Conservation (phyloP, 2,888 invertebrate genomes). For the Cephonodes hylas region DNA sequence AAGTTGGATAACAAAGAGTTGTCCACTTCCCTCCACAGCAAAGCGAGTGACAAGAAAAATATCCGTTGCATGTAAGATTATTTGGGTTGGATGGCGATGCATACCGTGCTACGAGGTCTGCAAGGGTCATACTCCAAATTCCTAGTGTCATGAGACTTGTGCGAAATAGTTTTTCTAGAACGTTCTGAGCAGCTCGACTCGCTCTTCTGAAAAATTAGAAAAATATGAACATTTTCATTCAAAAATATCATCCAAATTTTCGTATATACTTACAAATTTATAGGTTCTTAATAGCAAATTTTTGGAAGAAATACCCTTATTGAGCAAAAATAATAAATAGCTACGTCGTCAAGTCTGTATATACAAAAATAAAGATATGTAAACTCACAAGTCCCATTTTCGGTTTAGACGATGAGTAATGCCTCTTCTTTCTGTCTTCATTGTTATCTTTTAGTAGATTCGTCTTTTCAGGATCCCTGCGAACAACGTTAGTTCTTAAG, state of each 20-base stretch:
- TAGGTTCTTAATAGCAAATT: no score
- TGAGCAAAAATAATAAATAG: no score
- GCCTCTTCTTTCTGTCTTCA: conserved; percentile 45
- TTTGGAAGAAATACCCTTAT: no score
- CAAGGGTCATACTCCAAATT: conserved; percentile 19
- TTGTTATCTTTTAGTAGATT: conserved; percentile 48
- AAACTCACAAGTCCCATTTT: conserved; percentile 42
- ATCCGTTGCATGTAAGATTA: no score
- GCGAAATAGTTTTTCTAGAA: conserved; percentile 2
- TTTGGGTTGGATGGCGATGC: no score
- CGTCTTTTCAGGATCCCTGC: conserved; percentile 59
- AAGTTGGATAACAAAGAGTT: no score
- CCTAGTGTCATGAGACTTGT: conserved; percentile 19
- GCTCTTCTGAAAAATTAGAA: conserved; percentile 16
- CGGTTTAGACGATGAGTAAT: conserved; percentile 33
- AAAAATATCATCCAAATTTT: no score
- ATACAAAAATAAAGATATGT: not conserved
- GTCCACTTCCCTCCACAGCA: no score
- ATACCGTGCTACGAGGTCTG: conserved; percentile 15
- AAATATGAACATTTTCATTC: not conserved
- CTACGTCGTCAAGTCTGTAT: no score
- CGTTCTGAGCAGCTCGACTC: conserved; percentile 21
- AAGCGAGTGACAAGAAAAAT: no score
- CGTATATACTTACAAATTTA: no score
- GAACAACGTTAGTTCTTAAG: conserved; percentile 12